A percentile compares a stretch with the other conserved stretches of the same genome.
Evolutionary conservation across 2,797 vertebrate genomes (phyloP).

Genomic region (Champsocephalus gunnari): DNA sequence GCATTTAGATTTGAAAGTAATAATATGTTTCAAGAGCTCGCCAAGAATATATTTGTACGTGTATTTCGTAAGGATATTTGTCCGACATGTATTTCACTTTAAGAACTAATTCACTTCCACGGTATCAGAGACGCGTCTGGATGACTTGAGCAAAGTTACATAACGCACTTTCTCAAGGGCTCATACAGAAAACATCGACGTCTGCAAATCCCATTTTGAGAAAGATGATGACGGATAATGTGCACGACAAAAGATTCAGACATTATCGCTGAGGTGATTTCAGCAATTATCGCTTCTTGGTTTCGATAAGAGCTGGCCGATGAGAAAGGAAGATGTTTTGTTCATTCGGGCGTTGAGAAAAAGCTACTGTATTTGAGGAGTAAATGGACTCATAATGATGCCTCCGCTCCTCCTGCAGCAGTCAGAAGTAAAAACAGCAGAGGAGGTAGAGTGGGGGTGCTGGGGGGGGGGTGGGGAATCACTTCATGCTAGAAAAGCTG

Average conservation of each 20-base stretch:
- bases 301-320: constrained; percentile 24
- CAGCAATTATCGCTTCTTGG: constrained; percentile 30
- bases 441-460: constrained; percentile 1
- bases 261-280: constrained; percentile 10
- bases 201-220: not conserved
- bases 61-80: not conserved
- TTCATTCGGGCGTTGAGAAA: constrained; percentile 1
- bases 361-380: constrained; percentile 40
- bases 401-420: constrained; percentile 57
- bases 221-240: not conserved
- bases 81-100: not conserved
- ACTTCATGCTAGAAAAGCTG: constrained; percentile 66
- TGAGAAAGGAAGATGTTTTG: constrained; percentile 4
- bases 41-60: too few relatives aligned
- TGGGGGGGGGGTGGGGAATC: constrained; percentile 27
- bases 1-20: too few relatives aligned
- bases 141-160: not conserved
- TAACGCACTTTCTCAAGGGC: not conserved
- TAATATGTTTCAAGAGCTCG: not conserved
- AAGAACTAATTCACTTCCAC: not conserved
- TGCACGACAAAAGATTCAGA: not conserved
- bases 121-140: not conserved
- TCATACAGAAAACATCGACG: not conserved
- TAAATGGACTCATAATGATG: constrained; percentile 66
- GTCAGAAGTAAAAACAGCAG: constrained; percentile 37